phyloP scores from a whole-genome alignment of 2,113 vertebrate species.

The Erinaceus europaeus region DNA sequence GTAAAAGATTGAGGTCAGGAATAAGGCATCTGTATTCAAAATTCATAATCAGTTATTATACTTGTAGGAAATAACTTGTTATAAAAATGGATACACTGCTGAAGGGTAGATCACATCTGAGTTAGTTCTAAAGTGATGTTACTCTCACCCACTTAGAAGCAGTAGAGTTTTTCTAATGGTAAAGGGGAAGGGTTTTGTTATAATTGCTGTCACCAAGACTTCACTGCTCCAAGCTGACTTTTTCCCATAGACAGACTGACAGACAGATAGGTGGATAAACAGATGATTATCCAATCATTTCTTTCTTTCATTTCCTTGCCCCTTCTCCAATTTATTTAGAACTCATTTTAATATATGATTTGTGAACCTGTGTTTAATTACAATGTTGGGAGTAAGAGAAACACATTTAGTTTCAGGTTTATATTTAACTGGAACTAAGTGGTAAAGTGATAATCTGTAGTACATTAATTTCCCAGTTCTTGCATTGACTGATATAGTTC shows the following conservation, averaged over 20 bases:
- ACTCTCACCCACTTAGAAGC: not conserved
- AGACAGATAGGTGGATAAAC: too few relatives aligned
- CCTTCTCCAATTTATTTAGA: not conserved
- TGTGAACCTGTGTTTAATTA: not conserved
- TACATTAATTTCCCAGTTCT: not conserved
- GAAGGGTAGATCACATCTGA: not conserved
- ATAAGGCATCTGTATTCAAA: not conserved
- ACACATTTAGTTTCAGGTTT: not conserved
- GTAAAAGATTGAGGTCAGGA: not conserved
- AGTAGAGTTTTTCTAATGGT: not conserved
- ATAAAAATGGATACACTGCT: not conserved
- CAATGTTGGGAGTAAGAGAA: not conserved
- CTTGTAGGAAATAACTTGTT: not conserved
- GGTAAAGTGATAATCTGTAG: not conserved
- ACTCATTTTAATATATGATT: not conserved
- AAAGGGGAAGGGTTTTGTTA: not conserved
- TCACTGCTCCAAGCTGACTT: too few relatives aligned
- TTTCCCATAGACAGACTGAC: too few relatives aligned
- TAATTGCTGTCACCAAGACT: not conserved
- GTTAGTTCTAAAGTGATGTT: not conserved
- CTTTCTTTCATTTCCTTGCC: not conserved
- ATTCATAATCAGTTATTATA: not conserved
- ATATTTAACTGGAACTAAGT: not conserved
- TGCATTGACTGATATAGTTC: too few relatives aligned
- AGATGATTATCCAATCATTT: not conserved